Conservation (phyloP, 2,797 vertebrate species). For the Enteromius paludinosus region DNA sequence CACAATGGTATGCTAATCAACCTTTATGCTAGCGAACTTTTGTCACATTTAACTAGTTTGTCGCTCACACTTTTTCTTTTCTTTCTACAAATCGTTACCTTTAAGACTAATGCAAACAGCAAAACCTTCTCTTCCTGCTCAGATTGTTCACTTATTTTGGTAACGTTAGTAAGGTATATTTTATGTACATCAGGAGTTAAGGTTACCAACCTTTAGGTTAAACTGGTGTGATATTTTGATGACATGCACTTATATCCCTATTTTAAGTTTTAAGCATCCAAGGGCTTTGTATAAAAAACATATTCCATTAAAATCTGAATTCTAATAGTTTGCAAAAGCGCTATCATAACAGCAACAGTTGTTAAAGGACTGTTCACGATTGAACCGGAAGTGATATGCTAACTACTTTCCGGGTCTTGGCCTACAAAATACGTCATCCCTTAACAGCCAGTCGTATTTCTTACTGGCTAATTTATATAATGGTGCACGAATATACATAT, state of each 20-base stretch:
- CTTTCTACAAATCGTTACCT: no score
- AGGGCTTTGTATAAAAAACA: background rate
- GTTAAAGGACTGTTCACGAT: background rate
- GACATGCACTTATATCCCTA: background rate
- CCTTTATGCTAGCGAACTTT: no score
- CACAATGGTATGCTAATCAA: fast-evolving
- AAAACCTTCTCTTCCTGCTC: no score
- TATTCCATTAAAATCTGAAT: background rate
- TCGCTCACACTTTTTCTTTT: no score
- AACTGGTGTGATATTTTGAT: background rate
- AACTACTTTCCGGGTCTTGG: background rate
- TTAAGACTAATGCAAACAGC: no score
- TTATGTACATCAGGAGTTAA: no score
- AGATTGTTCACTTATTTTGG: no score
- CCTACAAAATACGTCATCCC: background rate
- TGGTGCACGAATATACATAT: background rate
- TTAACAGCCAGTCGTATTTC: background rate
- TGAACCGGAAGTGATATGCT: background rate
- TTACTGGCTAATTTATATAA: background rate
- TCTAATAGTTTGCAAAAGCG: background rate
- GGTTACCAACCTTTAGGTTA: background rate
- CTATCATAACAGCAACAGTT: background rate
- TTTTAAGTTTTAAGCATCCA: background rate
- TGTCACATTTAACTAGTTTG: no score
- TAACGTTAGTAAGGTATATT: no score